A percentile compares a stretch with the other conserved stretches of the same genome.
Evolutionary conservation across 2,888 invertebrate genomes (phyloP).

Genomic region (Synergus gifuensis): DNA sequence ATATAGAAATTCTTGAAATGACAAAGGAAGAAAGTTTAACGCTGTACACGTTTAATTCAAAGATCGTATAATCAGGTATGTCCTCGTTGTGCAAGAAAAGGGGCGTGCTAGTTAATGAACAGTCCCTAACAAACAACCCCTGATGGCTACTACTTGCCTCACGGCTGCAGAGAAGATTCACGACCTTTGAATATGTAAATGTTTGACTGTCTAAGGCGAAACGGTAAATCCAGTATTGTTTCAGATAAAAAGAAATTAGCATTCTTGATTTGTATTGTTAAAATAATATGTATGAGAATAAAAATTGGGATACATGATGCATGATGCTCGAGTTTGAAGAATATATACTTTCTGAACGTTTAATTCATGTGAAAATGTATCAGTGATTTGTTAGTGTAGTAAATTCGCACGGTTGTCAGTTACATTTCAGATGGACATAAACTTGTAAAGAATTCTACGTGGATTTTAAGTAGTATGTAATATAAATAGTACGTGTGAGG

Average conservation of each 20-base stretch:
- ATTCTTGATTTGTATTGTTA: neutral
- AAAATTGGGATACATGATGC: neutral
- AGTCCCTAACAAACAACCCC: conserved; percentile 50
- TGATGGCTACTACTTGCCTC: conserved; percentile 42
- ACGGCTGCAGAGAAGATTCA: conserved; percentile 64
- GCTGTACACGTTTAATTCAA: too few relatives aligned
- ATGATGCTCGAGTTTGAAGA: too few relatives aligned
- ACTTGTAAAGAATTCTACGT: conserved; percentile 1
- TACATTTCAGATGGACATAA: conserved; percentile 6
- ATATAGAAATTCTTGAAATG: conserved; percentile 58
- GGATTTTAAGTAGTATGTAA: conserved; percentile 1
- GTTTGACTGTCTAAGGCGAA: conserved; percentile 65
- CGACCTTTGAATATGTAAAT: conserved; percentile 71
- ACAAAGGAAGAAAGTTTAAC: conserved; percentile 47
- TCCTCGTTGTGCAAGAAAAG: neutral
- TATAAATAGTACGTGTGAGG: neutral
- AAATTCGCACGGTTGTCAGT: conserved; percentile 12
- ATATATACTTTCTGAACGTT: too few relatives aligned
- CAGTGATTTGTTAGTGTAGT: too few relatives aligned
- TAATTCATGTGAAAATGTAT: too few relatives aligned
- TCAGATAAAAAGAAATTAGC: neutral
- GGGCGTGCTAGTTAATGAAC: neutral
- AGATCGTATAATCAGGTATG: too few relatives aligned
- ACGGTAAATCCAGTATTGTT: conserved; percentile 61
- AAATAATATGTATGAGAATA: neutral